phyloP scores from a whole-genome alignment of 2,797 vertebrate genomes.

The Rhinophrynus dorsalis region DNA sequence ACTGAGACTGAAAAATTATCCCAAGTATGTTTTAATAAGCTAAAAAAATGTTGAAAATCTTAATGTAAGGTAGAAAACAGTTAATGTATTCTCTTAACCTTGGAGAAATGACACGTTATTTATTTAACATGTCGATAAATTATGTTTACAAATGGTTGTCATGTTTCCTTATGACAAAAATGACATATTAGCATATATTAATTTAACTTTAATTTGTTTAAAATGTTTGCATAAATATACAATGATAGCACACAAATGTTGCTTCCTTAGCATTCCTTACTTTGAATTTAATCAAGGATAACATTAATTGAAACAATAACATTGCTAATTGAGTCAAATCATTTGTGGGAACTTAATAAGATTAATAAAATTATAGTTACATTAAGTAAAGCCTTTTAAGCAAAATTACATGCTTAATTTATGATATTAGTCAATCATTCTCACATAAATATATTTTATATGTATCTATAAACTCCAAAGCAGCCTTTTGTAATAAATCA shows the following conservation, averaged over 20 bases:
- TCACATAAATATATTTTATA: constrained; percentile 2
- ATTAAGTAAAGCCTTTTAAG: constrained; percentile 51
- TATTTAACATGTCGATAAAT: constrained; percentile 41
- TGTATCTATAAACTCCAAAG: background rate
- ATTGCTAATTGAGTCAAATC: constrained; percentile 59
- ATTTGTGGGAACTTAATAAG: constrained; percentile 53
- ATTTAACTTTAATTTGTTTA: constrained; percentile 27
- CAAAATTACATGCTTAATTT: constrained; percentile 22
- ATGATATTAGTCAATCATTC: constrained; percentile 29
- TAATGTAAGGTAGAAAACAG: constrained; percentile 9
- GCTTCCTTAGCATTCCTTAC: constrained; percentile 49
- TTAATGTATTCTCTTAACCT: constrained; percentile 26
- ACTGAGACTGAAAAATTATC: constrained; percentile 49
- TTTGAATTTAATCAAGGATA: constrained; percentile 58
- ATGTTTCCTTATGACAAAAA: constrained; percentile 41
- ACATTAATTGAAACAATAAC: constrained; percentile 61
- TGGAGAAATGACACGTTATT: background rate
- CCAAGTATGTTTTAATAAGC: constrained; percentile 29
- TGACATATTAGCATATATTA: constrained; percentile 30
- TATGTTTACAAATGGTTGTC: constrained; percentile 32
- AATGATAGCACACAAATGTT: constrained; percentile 38
- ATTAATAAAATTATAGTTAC: constrained; percentile 53
- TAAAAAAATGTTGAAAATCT: constrained; percentile 29
- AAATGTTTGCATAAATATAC: constrained; percentile 49
- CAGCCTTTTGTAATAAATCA: background rate